Conservation (phyloP, 2,888 invertebrate genomes). For the Pammene aurita region DNA sequence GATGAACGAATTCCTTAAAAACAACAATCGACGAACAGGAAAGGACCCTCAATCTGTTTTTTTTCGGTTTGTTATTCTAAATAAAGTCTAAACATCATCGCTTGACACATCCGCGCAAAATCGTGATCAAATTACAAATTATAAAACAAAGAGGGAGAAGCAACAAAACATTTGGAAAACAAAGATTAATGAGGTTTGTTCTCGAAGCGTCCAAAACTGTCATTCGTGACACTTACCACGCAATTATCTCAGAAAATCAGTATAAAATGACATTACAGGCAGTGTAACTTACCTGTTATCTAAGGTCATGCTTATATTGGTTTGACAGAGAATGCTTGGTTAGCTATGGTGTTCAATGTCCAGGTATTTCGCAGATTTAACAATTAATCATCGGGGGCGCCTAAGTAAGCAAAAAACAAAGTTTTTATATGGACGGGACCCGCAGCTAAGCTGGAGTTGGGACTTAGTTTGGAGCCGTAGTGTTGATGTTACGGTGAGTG, state of each 20-base stretch:
- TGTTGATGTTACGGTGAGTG: neutral
- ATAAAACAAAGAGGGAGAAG: constrained; percentile 33
- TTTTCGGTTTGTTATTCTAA: neutral
- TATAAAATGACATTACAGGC: neutral
- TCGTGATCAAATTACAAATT: constrained; percentile 34
- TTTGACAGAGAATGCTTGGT: neutral
- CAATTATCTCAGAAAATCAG: neutral
- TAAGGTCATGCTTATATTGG: neutral
- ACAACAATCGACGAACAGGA: too few species aligned
- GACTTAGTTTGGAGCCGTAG: constrained; percentile 17
- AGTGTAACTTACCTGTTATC: neutral
- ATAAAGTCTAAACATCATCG: neutral
- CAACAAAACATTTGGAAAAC: constrained; percentile 40
- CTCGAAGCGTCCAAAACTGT: constrained; percentile 24
- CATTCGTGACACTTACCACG: neutral
- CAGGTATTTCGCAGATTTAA: constrained; percentile 37
- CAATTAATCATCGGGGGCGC: constrained; percentile 53
- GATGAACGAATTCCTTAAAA: too few species aligned
- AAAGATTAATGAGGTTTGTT: constrained; percentile 41
- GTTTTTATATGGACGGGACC: constrained; percentile 29
- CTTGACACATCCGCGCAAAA: constrained; percentile 13
- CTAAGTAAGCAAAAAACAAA: constrained; percentile 53
- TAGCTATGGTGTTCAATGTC: neutral
- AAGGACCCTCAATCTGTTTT: too few species aligned
- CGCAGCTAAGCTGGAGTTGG: constrained; percentile 19